These are phyloP conservation scores for Popillia japonica DNA, from an alignment of 1,140 invertebrate genomes.

Conservation along the genomic window DNA sequence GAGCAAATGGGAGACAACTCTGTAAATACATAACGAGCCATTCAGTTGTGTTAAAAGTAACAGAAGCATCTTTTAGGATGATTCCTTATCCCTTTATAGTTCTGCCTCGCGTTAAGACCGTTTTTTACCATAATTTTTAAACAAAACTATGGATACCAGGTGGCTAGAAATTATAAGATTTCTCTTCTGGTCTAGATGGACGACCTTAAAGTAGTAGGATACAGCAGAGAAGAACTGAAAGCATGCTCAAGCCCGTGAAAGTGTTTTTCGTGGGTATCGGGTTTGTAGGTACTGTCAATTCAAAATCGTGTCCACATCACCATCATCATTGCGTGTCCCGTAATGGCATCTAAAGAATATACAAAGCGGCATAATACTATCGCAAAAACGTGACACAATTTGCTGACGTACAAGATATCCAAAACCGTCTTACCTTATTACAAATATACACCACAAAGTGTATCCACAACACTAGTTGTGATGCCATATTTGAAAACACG, in stretches of 20 bases:
- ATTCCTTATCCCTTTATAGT: slow-evolving; percentile 48
- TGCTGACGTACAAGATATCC: too few relatives aligned
- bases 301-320: too few relatives aligned
- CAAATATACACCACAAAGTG: too few relatives aligned
- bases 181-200: neutral
- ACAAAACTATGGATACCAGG: neutral
- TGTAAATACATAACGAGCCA: neutral
- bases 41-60: slow-evolving; percentile 36
- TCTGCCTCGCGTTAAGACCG: slow-evolving; percentile 46
- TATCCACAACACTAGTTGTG: too few relatives aligned
- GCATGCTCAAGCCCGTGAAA: neutral
- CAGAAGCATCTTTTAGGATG: slow-evolving; percentile 49
- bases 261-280: neutral
- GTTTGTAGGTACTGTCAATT: too few relatives aligned
- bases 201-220: neutral
- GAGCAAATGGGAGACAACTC: slow-evolving; percentile 34
- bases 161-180: neutral
- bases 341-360: too few relatives aligned
- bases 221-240: neutral
- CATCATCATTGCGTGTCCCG: too few relatives aligned
- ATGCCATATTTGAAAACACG: too few relatives aligned
- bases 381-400: too few relatives aligned
- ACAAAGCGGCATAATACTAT: too few relatives aligned
- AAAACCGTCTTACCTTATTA: too few relatives aligned
- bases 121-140: slow-evolving; percentile 27